Conservation (phyloP, 2,888 invertebrate species). For the Cephus spinipes region DNA sequence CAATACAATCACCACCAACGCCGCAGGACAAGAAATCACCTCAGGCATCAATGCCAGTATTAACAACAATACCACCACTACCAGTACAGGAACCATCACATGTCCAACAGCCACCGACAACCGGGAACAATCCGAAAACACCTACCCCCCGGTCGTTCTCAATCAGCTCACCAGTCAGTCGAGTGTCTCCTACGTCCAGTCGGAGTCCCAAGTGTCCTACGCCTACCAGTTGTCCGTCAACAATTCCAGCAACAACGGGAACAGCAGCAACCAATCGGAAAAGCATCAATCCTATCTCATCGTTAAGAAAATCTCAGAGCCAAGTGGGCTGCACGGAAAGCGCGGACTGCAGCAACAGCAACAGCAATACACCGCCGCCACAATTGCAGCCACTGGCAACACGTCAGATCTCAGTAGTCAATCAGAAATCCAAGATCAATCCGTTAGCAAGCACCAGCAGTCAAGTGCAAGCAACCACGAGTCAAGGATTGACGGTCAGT, state of each 20-base stretch:
- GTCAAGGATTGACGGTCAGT: slow-evolving; percentile 28
- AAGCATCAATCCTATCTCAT: slow-evolving; percentile 55
- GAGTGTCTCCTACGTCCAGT: slow-evolving; percentile 43
- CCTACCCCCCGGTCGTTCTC: slow-evolving; percentile 39
- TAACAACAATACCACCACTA: slow-evolving; percentile 18
- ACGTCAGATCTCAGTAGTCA: slow-evolving; percentile 17
- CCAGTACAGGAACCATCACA: slow-evolving; percentile 28
- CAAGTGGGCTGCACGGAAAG: slow-evolving; percentile 18
- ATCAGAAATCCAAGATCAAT: slow-evolving; percentile 31
- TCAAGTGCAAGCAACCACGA: slow-evolving; percentile 40
- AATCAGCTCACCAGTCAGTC: slow-evolving; percentile 39
- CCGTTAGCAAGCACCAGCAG: slow-evolving; percentile 42
- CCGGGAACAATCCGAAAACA: slow-evolving; percentile 8
- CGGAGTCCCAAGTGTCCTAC: slow-evolving; percentile 43
- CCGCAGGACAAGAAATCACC: slow-evolving; percentile 32
- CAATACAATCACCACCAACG: slow-evolving; percentile 32
- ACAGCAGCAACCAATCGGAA: slow-evolving; percentile 34
- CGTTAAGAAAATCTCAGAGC: slow-evolving; percentile 50
- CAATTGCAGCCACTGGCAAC: background rate
- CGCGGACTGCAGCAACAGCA: slow-evolving; percentile 1
- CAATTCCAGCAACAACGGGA: no score
- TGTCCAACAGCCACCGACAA: slow-evolving; percentile 21
- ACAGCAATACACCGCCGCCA: slow-evolving; percentile 6
- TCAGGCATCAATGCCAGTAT: slow-evolving; percentile 27
- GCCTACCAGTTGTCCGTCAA: slow-evolving; percentile 41